These are phyloP conservation scores for Lottia gigantea DNA, from an alignment of 2,888 invertebrate genomes.

Conservation along the genomic window DNA sequence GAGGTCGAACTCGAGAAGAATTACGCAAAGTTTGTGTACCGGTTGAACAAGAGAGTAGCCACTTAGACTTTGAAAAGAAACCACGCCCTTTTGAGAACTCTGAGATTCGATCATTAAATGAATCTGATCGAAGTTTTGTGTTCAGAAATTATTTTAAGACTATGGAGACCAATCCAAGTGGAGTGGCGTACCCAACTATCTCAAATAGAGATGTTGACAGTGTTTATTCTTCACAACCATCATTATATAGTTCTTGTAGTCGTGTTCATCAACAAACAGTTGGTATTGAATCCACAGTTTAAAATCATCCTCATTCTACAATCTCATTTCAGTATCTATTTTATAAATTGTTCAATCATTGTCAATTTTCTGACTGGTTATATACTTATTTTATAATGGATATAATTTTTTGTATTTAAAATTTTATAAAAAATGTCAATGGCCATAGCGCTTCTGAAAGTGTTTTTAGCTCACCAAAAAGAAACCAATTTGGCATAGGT, in stretches of 20 bases:
- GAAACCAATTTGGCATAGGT: no score
- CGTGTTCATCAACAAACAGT: conserved; percentile 18
- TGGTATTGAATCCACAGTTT: conserved; percentile 40
- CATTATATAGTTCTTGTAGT: conserved; percentile 33
- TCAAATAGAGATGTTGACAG: conserved; percentile 34
- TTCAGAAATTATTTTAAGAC: conserved; percentile 56
- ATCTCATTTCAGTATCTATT: no score
- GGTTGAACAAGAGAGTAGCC: conserved; percentile 33
- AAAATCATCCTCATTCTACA: neutral
- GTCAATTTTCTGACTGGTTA: no score
- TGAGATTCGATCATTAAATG: conserved; percentile 50
- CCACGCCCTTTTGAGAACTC: conserved; percentile 40
- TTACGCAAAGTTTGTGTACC: conserved; percentile 26
- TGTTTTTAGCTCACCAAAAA: no score
- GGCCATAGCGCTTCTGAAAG: no score
- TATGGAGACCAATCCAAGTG: conserved; percentile 45
- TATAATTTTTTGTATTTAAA: no score
- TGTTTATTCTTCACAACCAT: conserved; percentile 34
- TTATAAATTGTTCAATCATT: no score
- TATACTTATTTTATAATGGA: no score
- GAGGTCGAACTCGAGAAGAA: conserved; percentile 35
- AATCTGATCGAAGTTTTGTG: conserved; percentile 59
- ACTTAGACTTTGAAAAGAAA: conserved; percentile 42
- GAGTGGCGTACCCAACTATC: conserved; percentile 35
- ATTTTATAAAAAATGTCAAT: no score